These are phyloP conservation scores for Pollicipes pollicipes DNA, from an alignment of 1,140 invertebrate genomes.

Conservation along the genomic window DNA sequence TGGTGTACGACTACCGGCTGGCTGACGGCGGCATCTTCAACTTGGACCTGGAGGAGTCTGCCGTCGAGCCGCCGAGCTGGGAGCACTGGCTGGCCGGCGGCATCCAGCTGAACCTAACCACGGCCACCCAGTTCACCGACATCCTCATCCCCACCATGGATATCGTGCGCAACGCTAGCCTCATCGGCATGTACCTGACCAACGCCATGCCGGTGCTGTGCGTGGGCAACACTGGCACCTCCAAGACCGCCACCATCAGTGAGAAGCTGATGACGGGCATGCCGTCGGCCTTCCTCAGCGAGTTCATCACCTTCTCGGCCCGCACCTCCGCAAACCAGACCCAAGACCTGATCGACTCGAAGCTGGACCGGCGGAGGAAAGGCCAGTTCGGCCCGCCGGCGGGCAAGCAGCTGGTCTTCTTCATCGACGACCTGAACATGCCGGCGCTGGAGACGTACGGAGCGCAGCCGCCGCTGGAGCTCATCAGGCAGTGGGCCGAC, in stretches of 20 bases:
- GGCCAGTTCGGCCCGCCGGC: conserved; percentile 81
- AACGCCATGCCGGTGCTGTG: conserved; percentile 53
- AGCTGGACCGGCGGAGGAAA: conserved; percentile 76
- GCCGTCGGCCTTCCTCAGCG: conserved; percentile 62
- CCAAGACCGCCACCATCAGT: conserved; percentile 70
- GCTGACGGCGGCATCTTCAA: conserved; percentile 45
- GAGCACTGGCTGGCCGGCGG: not conserved
- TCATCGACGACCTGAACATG: conserved; percentile 85
- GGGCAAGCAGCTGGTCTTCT: conserved; percentile 72
- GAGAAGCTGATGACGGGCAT: conserved; percentile 56
- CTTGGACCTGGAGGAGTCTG: not conserved
- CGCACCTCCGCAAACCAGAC: conserved; percentile 63
- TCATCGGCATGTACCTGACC: conserved; percentile 47
- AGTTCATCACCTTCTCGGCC: conserved; percentile 78
- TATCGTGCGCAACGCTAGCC: conserved; percentile 56
- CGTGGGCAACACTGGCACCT: conserved; percentile 85
- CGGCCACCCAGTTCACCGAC: conserved; percentile 30
- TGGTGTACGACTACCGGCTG: conserved; percentile 76
- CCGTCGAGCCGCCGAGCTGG: not conserved
- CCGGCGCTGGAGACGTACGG: conserved; percentile 55
- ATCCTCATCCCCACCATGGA: conserved; percentile 86
- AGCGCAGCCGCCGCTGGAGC: conserved; percentile 78
- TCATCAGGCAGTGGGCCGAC: conserved; percentile 46
- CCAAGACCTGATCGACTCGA: conserved; percentile 86
- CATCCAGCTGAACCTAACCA: not conserved